Evolutionary conservation across 2,797 vertebrate genomes (phyloP), one percentile per base, ranked within the genome.

Genomic region (Cossypha caffra): DNA sequence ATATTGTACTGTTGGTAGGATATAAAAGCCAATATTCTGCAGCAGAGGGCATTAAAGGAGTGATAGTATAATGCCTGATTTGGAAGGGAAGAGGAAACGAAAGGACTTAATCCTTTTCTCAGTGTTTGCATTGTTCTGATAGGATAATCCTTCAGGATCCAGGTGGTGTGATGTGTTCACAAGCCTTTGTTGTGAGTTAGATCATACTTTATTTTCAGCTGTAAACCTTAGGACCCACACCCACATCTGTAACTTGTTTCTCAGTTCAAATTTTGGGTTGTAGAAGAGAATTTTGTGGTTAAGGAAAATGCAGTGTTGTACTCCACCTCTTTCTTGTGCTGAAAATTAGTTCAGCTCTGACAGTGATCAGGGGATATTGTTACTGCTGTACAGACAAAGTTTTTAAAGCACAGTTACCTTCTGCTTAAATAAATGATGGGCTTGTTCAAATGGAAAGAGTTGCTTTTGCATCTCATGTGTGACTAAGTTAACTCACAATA

Each of bases 21-120:
- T 74, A 89, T 74, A 64, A 83, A 51, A 89, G 88, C 89, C 52
- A 35, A 10, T 93, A 40, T 74, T 87, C 78, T 93, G 64, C 43
- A 92, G 71, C 52, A 91, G 75, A 94, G 87, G 50, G 31, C 54
- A 75, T 94, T 87, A 47, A 92, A 89, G 64, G 43, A 91, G 55
- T 83, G 54, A 68, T n/a, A 28, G 1, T n/a, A 6, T 24, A 33
- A 54, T 84, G 58, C 43, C 43, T 86, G 55, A 23, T 43, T 20
- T 72, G 74, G 67, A 57, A 76, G 10, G 26, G 66, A 33, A 58
- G 40, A 29, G 37, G 50, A 50, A 82, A n/a, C 4, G 4, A n/a
- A n/a, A n/a, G 35, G 26, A 23, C 18, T 95, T 55, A 25, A 8
- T 88, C 17, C 42, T 66, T 67, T 79, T 84, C 63, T 82, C 33